A percentile compares a stretch with the other conserved stretches of the same genome.
These are phyloP conservation scores for Nomada fabriciana DNA, from an alignment of 2,888 invertebrate genomes.

Conservation along the genomic window DNA sequence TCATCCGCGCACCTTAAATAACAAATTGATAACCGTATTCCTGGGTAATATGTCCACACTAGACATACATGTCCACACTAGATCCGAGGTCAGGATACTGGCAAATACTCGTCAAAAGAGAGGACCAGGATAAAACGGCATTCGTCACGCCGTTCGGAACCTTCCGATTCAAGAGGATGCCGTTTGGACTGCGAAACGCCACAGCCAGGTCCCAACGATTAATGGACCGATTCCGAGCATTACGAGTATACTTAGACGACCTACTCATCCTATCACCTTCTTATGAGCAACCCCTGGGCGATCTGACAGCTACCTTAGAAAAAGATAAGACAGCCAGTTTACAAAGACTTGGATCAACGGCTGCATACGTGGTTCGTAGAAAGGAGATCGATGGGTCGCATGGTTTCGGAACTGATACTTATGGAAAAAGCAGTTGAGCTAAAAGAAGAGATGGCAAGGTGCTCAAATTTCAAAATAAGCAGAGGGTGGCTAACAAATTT, in stretches of 20 bases:
- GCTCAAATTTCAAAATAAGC: no score
- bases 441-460: no score
- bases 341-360: no score
- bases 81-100: slow-evolving; percentile 25
- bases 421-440: no score
- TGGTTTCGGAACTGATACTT: no score
- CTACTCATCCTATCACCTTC: slow-evolving; percentile 1
- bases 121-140: slow-evolving; percentile 27
- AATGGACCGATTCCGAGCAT: not conserved
- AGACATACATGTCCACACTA: slow-evolving; percentile 2
- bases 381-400: no score
- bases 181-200: slow-evolving; percentile 9
- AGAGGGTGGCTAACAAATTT: no score
- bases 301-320: slow-evolving; percentile 2
- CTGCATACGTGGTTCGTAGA: no score
- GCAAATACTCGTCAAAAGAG: not conserved
- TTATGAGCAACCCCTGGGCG: not conserved
- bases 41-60: no score
- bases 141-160: slow-evolving; percentile 7
- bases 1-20: no score
- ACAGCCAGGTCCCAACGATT: not conserved
- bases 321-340: no score
- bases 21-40: no score
- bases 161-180: not conserved
- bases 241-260: slow-evolving; percentile 15